These are phyloP conservation scores for Apamea epomidion DNA, from an alignment of 2,888 invertebrate genomes.

Conservation along the genomic window DNA sequence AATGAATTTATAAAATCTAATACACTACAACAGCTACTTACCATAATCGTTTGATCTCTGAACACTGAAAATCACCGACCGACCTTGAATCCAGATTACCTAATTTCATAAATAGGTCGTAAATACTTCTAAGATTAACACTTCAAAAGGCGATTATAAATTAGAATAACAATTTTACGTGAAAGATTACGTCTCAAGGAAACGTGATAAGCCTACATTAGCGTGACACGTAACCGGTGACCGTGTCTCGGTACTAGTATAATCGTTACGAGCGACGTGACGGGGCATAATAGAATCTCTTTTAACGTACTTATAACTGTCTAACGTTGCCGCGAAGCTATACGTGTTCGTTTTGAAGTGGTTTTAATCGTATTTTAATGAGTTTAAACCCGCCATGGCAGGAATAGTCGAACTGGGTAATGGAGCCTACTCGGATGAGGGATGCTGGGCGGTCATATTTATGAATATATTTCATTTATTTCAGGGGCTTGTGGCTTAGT, in stretches of 20 bases:
- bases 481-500: too few species aligned
- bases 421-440: background rate
- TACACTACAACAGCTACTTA: background rate
- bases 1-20: too few species aligned
- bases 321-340: conserved; percentile 15
- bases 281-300: conserved; percentile 53
- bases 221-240: conserved; percentile 45
- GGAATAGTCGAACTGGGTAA: conserved; percentile 5
- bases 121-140: conserved; percentile 34
- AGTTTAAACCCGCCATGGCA: background rate
- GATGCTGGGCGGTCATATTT: background rate
- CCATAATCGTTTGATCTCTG: background rate
- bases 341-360: conserved; percentile 36
- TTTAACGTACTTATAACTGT: conserved; percentile 52
- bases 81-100: conserved; percentile 20
- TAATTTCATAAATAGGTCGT: conserved; percentile 32
- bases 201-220: conserved; percentile 58
- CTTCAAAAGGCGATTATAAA: conserved; percentile 44
- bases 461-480: background rate
- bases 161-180: conserved; percentile 45
- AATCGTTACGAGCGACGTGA: conserved; percentile 54
- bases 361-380: conserved; percentile 33
- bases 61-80: conserved; percentile 1
- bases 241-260: conserved; percentile 44
- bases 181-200: conserved; percentile 47